Conservation (phyloP, 30 jellyfish, hydroid and myxozoan genomes). For the Aurelia aurita region DNA sequence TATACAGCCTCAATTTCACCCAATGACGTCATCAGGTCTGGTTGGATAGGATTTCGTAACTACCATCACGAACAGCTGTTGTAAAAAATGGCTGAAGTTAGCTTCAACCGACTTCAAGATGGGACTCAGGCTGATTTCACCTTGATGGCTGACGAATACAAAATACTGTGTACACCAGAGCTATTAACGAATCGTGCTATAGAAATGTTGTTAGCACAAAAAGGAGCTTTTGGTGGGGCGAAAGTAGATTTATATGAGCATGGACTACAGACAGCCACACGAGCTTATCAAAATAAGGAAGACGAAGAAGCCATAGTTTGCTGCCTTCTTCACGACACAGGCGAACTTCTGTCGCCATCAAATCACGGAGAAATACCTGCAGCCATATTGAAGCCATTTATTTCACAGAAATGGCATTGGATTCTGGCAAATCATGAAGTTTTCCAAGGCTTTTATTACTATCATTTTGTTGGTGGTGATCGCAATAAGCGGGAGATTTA, state of each 20-base stretch:
- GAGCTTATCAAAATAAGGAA: slow-evolving; percentile 64
- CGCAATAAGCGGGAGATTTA: slow-evolving; percentile 43
- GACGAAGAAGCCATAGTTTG: slow-evolving; percentile 59
- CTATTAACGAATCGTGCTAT: slow-evolving; percentile 40
- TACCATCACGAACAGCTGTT: too few relatives aligned
- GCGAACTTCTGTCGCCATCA: slow-evolving; percentile 64
- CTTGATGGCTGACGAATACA: slow-evolving; percentile 61
- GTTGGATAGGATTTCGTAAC: too few relatives aligned
- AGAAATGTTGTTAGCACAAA: slow-evolving; percentile 19
- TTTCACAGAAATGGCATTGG: slow-evolving; percentile 64
- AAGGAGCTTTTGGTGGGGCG: slow-evolving; percentile 56
- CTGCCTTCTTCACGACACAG: slow-evolving; percentile 67
- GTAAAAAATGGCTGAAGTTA: slow-evolving; percentile 11
- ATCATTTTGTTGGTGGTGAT: slow-evolving; percentile 60
- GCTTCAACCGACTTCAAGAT: slow-evolving; percentile 40
- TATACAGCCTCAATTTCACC: too few relatives aligned
- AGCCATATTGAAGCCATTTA: slow-evolving; percentile 62
- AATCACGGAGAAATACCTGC: slow-evolving; percentile 76
- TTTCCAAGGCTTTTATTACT: slow-evolving; percentile 64
- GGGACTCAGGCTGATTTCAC: slow-evolving; percentile 56
- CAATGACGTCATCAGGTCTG: too few relatives aligned
- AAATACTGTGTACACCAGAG: slow-evolving; percentile 38
- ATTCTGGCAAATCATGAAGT: slow-evolving; percentile 70
- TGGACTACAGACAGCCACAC: slow-evolving; percentile 70
- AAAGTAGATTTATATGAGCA: slow-evolving; percentile 67